phyloP scores from a whole-genome alignment of 1,140 invertebrate genomes.

The Bombus ignitus region DNA sequence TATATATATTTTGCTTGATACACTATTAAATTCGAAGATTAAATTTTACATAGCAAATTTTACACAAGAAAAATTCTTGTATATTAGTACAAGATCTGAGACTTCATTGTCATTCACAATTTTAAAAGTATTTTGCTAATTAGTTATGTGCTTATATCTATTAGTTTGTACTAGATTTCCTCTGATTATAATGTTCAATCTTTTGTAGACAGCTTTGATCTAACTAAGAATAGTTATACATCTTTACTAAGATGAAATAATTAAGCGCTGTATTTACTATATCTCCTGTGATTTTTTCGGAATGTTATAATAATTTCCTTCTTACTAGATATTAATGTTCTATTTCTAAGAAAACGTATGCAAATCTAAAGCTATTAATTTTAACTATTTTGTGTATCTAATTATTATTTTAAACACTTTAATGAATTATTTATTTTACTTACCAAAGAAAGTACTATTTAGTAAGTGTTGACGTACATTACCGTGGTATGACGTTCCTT shows the following conservation, averaged over 20 bases:
- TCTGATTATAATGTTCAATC: slow-evolving; percentile 37
- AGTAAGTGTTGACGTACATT: slow-evolving; percentile 13
- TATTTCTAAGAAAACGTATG: slow-evolving; percentile 18
- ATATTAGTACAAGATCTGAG: slow-evolving; percentile 42
- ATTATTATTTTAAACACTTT: slow-evolving; percentile 30
- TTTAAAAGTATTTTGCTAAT: slow-evolving; percentile 61
- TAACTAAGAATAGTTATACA: slow-evolving; percentile 29
- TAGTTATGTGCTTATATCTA: slow-evolving; percentile 55
- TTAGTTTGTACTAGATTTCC: slow-evolving; percentile 33
- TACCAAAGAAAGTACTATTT: slow-evolving; percentile 38
- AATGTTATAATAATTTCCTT: slow-evolving; percentile 49
- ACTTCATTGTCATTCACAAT: slow-evolving; percentile 29
- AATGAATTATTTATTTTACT: slow-evolving; percentile 38
- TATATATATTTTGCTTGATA: slow-evolving; percentile 16
- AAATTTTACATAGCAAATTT: slow-evolving; percentile 13
- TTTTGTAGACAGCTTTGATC: slow-evolving; percentile 29
- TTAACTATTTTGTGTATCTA: slow-evolving; percentile 2
- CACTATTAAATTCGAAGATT: neutral
- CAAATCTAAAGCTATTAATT: slow-evolving; percentile 2
- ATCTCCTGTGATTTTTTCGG: slow-evolving; percentile 57
- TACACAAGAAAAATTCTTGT: slow-evolving; percentile 14
- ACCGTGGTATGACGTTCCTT: slow-evolving; percentile 44
- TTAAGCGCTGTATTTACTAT: slow-evolving; percentile 47
- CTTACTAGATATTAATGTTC: slow-evolving; percentile 42
- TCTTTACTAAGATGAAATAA: slow-evolving; percentile 41